Evolutionary conservation across 2,888 invertebrate species (phyloP).

Genomic region (Eristalis intricaria): DNA sequence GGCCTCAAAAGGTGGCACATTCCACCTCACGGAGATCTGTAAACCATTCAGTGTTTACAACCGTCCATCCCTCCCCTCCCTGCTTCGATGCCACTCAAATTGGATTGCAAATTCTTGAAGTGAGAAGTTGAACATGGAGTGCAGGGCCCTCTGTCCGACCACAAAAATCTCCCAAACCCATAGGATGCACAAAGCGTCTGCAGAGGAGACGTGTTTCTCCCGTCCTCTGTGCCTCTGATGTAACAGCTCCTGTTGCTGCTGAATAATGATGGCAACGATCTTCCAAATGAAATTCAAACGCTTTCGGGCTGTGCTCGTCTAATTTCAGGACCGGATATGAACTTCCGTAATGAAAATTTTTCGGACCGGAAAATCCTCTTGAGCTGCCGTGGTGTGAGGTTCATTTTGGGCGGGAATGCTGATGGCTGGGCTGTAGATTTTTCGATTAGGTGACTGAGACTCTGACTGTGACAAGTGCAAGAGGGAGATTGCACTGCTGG

Average conservation of each 20-base stretch:
- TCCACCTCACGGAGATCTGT: constrained; percentile 36
- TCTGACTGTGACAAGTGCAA: constrained; percentile 40
- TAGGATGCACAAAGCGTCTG: constrained; percentile 62
- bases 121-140: constrained; percentile 68
- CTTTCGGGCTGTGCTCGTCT: constrained; percentile 75
- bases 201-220: background rate
- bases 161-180: constrained; percentile 64
- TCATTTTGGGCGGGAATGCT: background rate
- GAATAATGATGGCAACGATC: constrained; percentile 66
- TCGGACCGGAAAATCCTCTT: constrained; percentile 79
- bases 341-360: constrained; percentile 94
- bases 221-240: background rate
- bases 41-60: constrained; percentile 45
- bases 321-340: constrained; percentile 88
- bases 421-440: background rate
- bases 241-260: constrained; percentile 37
- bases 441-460: background rate
- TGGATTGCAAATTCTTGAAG: constrained; percentile 72
- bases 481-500: constrained; percentile 50
- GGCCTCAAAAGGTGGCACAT: constrained; percentile 29
- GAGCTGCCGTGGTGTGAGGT: constrained; percentile 75
- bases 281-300: constrained; percentile 66
- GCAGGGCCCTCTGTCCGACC: constrained; percentile 47
- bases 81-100: constrained; percentile 60
- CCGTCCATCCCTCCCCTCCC: constrained; percentile 38